These are phyloP conservation scores for Carcharodon carcharias DNA, from an alignment of 2,797 vertebrate species.

Conservation along the genomic window DNA sequence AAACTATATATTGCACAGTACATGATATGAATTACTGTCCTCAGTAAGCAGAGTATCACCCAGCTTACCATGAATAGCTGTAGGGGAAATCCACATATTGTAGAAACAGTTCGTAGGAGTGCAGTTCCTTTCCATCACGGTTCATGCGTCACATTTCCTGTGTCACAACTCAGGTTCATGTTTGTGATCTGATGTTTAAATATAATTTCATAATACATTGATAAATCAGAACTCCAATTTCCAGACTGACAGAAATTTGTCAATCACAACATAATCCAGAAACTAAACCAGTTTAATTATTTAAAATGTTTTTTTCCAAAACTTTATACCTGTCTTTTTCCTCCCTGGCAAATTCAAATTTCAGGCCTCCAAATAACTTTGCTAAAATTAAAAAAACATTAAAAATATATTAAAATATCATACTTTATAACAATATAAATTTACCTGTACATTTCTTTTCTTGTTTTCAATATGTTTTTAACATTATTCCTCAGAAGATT, in stretches of 20 bases:
- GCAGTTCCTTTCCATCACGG: background rate
- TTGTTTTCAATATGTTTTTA: background rate
- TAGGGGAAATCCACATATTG: background rate
- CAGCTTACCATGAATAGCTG: background rate
- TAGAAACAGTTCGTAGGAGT: background rate
- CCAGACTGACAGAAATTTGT: background rate
- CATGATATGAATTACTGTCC: background rate
- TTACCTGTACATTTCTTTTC: background rate
- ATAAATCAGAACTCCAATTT: background rate
- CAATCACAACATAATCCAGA: background rate
- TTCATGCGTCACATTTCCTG: background rate
- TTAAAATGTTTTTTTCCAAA: background rate
- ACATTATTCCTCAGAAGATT: background rate
- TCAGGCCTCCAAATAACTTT: background rate
- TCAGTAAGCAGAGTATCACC: background rate
- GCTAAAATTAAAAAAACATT: background rate
- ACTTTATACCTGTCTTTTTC: background rate
- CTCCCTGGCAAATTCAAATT: background rate
- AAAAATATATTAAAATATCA: background rate
- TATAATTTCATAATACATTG: background rate
- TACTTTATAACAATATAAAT: background rate
- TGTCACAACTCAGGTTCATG: background rate
- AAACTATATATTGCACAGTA: background rate
- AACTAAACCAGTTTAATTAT: background rate
- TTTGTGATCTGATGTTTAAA: background rate